Conservation (phyloP, 2,888 invertebrate species). For the Cheilosia soror region DNA sequence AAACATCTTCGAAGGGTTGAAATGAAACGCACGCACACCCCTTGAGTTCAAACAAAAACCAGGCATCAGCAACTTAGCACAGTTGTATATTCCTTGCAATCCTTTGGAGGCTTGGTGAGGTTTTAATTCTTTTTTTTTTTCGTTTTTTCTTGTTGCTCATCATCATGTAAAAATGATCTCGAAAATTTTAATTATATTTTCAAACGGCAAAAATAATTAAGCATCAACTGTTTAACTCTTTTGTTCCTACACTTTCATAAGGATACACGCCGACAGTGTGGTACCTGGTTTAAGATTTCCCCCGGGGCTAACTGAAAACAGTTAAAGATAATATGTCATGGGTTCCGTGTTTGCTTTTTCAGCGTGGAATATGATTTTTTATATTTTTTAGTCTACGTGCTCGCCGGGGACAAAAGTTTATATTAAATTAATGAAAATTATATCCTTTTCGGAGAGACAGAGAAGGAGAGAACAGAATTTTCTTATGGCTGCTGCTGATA, state of each 20-base stretch:
- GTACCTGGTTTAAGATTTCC: constrained; percentile 74
- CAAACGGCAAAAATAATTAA: constrained; percentile 76
- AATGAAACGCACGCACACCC: constrained; percentile 59
- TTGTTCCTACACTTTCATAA: constrained; percentile 35
- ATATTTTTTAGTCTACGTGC: constrained; percentile 14
- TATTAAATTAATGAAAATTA: constrained; percentile 80
- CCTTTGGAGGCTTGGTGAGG: constrained; percentile 53
- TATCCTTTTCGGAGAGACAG: constrained; percentile 59
- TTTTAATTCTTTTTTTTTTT: not conserved
- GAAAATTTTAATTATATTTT: constrained; percentile 75
- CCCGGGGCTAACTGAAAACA: constrained; percentile 73
- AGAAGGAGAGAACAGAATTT: not conserved
- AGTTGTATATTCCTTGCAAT: constrained; percentile 36
- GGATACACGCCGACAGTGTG: constrained; percentile 34
- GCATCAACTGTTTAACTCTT: constrained; percentile 65
- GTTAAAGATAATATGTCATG: constrained; percentile 75
- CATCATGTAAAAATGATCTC: constrained; percentile 63
- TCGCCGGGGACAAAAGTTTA: constrained; percentile 76
- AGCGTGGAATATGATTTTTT: constrained; percentile 51
- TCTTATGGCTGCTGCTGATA: too few relatives aligned
- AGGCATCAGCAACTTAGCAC: not conserved
- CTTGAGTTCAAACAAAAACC: constrained; percentile 34
- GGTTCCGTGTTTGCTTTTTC: constrained; percentile 28
- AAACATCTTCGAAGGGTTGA: constrained; percentile 69
- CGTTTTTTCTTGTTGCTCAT: constrained; percentile 21